Conservation (phyloP, 1,140 invertebrate genomes). For the Drosophila tani region DNA sequence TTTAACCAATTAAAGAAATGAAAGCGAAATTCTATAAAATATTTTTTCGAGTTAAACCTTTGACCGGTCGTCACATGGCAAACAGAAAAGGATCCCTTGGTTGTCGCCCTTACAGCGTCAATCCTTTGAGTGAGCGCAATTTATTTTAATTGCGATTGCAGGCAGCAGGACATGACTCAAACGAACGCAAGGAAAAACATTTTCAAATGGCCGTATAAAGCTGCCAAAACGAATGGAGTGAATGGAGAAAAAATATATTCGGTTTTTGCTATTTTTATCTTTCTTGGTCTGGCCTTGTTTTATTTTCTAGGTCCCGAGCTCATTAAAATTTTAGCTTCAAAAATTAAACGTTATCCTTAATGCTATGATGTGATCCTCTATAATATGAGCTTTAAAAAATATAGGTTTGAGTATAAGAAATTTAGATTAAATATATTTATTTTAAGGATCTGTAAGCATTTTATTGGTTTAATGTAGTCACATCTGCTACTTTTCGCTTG, state of each 20-base stretch:
- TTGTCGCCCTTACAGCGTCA: conserved; percentile 1
- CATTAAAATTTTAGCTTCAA: conserved; percentile 27
- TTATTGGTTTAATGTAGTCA: not conserved
- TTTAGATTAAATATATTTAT: too few relatives aligned
- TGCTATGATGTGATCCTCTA: too few relatives aligned
- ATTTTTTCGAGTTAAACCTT: conserved; percentile 15
- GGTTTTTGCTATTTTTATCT: not conserved
- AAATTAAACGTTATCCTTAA: conserved; percentile 1
- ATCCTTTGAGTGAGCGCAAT: conserved; percentile 60
- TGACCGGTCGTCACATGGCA: conserved; percentile 10
- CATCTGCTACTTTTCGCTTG: not conserved
- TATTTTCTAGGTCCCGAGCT: conserved; percentile 38
- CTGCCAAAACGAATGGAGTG: conserved; percentile 17
- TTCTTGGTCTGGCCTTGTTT: not conserved
- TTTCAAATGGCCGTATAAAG: conserved; percentile 52
- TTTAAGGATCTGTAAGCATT: not conserved
- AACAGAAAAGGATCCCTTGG: not conserved
- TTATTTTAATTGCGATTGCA: conserved; percentile 70
- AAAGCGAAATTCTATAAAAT: not conserved
- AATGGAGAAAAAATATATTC: conserved; percentile 1
- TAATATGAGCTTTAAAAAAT: not conserved
- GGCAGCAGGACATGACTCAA: conserved; percentile 26
- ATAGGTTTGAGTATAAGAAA: not conserved
- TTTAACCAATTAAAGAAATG: conserved; percentile 2
- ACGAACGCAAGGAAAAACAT: conserved; percentile 34